Evolutionary conservation across 2,797 vertebrate genomes (phyloP).

Genomic region (Emydoidea blandingii): DNA sequence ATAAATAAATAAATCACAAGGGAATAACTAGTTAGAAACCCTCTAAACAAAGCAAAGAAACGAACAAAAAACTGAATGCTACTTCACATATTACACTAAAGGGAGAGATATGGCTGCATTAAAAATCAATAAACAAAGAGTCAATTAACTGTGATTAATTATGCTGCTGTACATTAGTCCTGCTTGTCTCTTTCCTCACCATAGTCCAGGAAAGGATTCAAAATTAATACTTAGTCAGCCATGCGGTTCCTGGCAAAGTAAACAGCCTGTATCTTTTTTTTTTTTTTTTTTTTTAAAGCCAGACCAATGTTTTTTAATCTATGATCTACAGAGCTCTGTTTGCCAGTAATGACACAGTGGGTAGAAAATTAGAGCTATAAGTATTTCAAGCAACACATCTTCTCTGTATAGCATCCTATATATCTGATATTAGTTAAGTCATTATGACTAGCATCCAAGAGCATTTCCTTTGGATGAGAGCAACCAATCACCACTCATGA

Average conservation of each 20-base stretch:
- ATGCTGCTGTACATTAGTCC: conserved; percentile 39
- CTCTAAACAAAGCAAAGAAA: conserved; percentile 28
- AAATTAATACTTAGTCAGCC: conserved; percentile 64
- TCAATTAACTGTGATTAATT: conserved; percentile 66
- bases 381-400: neutral
- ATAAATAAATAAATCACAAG: neutral
- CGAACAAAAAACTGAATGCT: neutral
- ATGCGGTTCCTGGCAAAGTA: conserved; percentile 34
- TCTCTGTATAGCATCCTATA: neutral
- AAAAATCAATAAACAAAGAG: conserved; percentile 55
- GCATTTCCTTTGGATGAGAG: neutral
- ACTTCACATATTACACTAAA: conserved; percentile 33
- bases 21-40: conserved; percentile 10
- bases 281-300: neutral
- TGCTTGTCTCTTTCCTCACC: conserved; percentile 53
- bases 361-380: fast-evolving
- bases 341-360: neutral
- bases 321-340: neutral
- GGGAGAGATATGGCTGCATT: neutral
- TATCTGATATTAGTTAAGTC: neutral
- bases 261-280: conserved; percentile 32
- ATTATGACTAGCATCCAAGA: neutral
- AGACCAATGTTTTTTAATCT: conserved; percentile 18
- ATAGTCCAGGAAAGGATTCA: conserved; percentile 50
- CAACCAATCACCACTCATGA: neutral